Percentiles rank a stretch among this genome's conserved stretches.
phyloP scores from a whole-genome alignment of 2,888 invertebrate genomes.

The Thyatira batis region DNA sequence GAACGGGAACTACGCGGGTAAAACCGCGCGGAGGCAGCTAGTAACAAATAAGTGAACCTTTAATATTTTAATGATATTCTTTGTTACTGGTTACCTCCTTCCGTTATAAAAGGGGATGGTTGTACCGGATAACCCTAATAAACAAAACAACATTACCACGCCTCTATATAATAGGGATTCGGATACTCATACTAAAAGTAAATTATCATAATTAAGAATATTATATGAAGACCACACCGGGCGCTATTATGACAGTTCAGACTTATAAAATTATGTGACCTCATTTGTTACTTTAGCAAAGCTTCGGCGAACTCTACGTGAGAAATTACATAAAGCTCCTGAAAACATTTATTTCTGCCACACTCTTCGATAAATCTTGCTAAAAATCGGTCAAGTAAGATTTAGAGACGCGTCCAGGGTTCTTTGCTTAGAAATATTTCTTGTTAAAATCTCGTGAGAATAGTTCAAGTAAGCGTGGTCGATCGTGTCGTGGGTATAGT shows the following conservation, averaged over 20 bases:
- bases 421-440: constrained; percentile 5
- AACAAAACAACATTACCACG: too few relatives aligned
- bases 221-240: constrained; percentile 8
- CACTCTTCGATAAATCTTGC: constrained; percentile 51
- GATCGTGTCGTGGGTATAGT: neutral
- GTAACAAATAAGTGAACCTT: too few relatives aligned
- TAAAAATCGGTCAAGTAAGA: constrained; percentile 48
- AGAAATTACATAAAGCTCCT: constrained; percentile 55
- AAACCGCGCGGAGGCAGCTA: too few relatives aligned
- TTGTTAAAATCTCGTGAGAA: constrained; percentile 3
- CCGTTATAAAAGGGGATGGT: too few relatives aligned
- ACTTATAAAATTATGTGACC: constrained; percentile 65
- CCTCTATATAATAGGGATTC: neutral
- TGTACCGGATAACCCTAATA: too few relatives aligned
- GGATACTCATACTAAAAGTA: neutral
- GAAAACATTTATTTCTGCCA: constrained; percentile 50
- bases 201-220: constrained; percentile 16
- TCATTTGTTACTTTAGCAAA: constrained; percentile 53
- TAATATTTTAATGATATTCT: too few relatives aligned
- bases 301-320: constrained; percentile 39
- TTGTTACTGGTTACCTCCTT: too few relatives aligned
- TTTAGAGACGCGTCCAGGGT: constrained; percentile 25
- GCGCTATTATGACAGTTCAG: constrained; percentile 22
- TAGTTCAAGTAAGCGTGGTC: neutral
- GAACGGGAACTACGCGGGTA: too few relatives aligned